A percentile compares a stretch with the other conserved stretches of the same genome.
phyloP scores from a whole-genome alignment of 2,888 invertebrate species.

The Lepidocyrtoides sp. region DNA sequence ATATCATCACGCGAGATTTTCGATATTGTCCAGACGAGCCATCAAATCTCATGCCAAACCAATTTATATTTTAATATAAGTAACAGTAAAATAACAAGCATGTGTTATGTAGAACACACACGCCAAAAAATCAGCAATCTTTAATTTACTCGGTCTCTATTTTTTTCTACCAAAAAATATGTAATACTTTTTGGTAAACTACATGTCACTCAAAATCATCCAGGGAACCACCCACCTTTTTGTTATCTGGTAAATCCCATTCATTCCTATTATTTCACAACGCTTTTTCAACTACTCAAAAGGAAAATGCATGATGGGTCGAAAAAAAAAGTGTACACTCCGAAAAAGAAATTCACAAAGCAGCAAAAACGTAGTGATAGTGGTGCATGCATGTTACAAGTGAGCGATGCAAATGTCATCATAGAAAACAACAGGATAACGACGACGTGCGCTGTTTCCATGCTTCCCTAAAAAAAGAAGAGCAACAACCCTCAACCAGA shows the following conservation, averaged over 20 bases:
- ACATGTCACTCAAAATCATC: slow-evolving; percentile 55
- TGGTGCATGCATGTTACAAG: neutral
- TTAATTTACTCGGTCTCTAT: slow-evolving; percentile 29
- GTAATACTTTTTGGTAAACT: slow-evolving; percentile 9
- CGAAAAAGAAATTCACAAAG: neutral
- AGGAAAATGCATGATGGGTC: no score
- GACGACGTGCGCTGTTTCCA: slow-evolving; percentile 11
- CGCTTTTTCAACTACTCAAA: neutral
- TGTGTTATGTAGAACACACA: neutral
- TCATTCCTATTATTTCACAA: neutral
- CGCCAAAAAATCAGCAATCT: slow-evolving; percentile 20
- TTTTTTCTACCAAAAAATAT: slow-evolving; percentile 4
- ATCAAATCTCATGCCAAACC: slow-evolving; percentile 50
- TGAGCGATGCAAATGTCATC: slow-evolving; percentile 63
- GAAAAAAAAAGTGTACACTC: neutral
- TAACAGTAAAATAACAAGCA: neutral
- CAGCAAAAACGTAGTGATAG: neutral
- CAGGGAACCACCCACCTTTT: slow-evolving; percentile 27
- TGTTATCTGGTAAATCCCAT: neutral
- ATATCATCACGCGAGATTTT: neutral
- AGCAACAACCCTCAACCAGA: slow-evolving; percentile 11
- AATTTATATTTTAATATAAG: slow-evolving; percentile 30
- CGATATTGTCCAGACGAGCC: neutral
- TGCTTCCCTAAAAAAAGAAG: neutral
- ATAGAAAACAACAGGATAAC: slow-evolving; percentile 21